Evolutionary conservation across 1,140 invertebrate species (phyloP).

Genomic region (Hydropsyche tenuis): DNA sequence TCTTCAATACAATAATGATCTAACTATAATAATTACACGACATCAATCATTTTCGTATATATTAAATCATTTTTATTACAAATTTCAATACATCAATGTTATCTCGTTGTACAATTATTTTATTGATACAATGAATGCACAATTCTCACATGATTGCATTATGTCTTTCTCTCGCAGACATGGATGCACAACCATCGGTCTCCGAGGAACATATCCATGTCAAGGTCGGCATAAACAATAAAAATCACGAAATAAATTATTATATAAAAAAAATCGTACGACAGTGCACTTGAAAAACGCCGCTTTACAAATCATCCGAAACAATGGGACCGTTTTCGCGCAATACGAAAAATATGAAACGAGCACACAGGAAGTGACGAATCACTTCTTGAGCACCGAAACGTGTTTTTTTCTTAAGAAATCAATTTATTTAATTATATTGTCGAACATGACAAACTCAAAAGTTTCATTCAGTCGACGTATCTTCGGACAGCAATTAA

Average conservation of each 20-base stretch:
- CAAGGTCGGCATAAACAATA: constrained; percentile 4
- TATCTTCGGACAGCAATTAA: background rate
- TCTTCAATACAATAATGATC: too few species aligned
- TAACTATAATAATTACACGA: too few species aligned
- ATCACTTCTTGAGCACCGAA: background rate
- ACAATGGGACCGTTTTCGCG: constrained; percentile 22
- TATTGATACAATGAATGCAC: background rate
- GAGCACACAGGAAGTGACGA: too few species aligned
- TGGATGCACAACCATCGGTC: background rate
- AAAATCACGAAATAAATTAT: constrained; percentile 4
- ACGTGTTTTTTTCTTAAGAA: background rate
- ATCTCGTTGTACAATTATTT: too few species aligned
- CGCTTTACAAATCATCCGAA: constrained; percentile 33
- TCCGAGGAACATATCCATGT: background rate
- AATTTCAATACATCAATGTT: too few species aligned
- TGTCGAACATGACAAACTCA: background rate
- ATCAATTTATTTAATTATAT: constrained; percentile 11
- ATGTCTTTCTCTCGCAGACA: constrained; percentile 10
- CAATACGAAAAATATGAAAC: background rate
- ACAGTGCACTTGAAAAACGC: constrained; percentile 25
- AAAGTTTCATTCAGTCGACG: too few species aligned
- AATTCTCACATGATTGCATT: constrained; percentile 14
- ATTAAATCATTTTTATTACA: too few species aligned
- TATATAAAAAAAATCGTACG: constrained; percentile 6
- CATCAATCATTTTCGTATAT: too few species aligned